Evolutionary conservation across 2,888 invertebrate species (phyloP).

Genomic region (Apamea sordens): DNA sequence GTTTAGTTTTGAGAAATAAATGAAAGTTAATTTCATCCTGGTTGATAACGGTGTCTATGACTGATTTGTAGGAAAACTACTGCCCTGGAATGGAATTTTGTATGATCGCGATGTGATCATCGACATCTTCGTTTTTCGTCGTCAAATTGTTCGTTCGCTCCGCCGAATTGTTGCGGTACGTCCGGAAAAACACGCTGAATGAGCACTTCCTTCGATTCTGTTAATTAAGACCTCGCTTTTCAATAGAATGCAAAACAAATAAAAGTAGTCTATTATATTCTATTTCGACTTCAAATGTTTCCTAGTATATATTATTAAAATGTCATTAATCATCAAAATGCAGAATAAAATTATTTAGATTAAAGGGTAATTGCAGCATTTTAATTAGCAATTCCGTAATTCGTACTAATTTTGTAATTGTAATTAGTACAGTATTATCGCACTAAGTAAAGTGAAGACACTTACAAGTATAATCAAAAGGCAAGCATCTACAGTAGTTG

Average conservation of each 20-base stretch:
- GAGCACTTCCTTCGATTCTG: not conserved
- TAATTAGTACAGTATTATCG: not conserved
- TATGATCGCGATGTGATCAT: constrained; percentile 29
- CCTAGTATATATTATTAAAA: not conserved
- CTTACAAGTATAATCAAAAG: constrained; percentile 80
- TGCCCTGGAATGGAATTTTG: constrained; percentile 22
- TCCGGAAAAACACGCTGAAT: constrained; percentile 3
- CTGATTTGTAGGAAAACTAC: constrained; percentile 29
- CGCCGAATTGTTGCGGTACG: constrained; percentile 35
- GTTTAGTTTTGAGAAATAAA: constrained; percentile 6
- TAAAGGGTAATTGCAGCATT: too few species aligned
- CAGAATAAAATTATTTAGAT: not conserved
- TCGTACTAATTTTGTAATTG: not conserved
- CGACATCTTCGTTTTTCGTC: constrained; percentile 60
- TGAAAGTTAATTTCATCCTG: constrained; percentile 12
- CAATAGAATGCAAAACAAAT: not conserved
- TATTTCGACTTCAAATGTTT: not conserved
- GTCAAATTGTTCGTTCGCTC: constrained; percentile 69
- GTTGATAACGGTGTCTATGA: constrained; percentile 1
- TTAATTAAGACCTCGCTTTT: not conserved
- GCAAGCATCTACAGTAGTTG: constrained; percentile 79
- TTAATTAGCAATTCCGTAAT: not conserved
- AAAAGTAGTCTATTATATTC: not conserved
- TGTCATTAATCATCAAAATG: too few species aligned
- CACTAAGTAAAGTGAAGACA: not conserved